Base-by-base conservation (phyloP, 2,797 vertebrate genomes). In the Epinephelus malabaricus region DNA sequence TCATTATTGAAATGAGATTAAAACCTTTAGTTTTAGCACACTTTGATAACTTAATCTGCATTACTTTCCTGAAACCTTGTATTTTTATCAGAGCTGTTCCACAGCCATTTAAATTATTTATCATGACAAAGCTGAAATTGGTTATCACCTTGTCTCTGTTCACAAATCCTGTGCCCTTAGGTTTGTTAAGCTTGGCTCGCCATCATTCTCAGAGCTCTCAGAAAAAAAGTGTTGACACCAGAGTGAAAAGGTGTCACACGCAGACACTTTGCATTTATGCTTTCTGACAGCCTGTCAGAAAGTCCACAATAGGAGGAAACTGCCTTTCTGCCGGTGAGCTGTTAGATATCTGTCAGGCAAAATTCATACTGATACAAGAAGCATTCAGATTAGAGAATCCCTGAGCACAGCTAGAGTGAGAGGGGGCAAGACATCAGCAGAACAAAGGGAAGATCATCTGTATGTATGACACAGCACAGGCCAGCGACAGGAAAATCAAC, bases 241-340 rank as follows among this genome's bases (percentile, higher is more conserved):
- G 66, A 78, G 40, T 70, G 63, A 83, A 67, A 81, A 87, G 68
- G 67, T 85, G 73, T 88, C 73, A 63, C 61, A 89, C 0, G 4
- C 34, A 67, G 30, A 74, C 62, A 54, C 47, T 74, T 60, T 76
- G 62, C 55, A 73, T 85, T 81, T 15, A 83, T 86, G 75, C 45
- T 63, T 59, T 59, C 79, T 80, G 81, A 85, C 85, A 78, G 62
- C 55, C 56, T 86, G 82, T 81, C 84, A 79, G n/a, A 63, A 73
- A 58, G 56, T 76, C 63, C 66, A 68, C 49, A 75, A 53, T 15
- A 10, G 45, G 17, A 49, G 69, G 69, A 76, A 82, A 56, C 55
- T 43, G 49, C 50, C 43, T 54, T 25, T 55, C 70, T 76, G 58
- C 13, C 65, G 15, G 62, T 9, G 23, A 66, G 27, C 23, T 53